Conservation (phyloP, 2,797 vertebrate genomes). For the Lithobates sylvaticus region DNA sequence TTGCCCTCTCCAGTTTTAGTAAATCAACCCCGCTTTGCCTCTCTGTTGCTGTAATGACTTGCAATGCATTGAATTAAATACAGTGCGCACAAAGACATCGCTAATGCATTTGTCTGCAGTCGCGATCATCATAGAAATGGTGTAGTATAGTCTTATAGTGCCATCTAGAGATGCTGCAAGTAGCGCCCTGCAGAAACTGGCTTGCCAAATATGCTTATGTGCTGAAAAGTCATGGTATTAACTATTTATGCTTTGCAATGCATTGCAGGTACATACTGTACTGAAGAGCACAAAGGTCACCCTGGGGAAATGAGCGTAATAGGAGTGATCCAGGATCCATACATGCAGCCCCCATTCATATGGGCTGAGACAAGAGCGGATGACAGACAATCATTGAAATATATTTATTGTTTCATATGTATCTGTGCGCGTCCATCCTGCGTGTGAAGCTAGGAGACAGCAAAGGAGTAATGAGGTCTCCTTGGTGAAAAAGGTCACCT, state of each 20-base stretch:
- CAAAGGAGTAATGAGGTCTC: not conserved
- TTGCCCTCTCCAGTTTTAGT: no score
- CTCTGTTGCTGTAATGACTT: conserved; percentile 19
- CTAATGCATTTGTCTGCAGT: not conserved
- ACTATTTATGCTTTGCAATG: conserved; percentile 61
- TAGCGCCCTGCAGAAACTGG: not conserved
- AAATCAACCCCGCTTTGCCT: not conserved
- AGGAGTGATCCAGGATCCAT: conserved; percentile 8
- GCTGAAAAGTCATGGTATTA: conserved; percentile 35
- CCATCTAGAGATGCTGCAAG: not conserved
- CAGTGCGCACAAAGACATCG: not conserved
- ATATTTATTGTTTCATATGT: not conserved
- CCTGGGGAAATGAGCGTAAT: conserved; percentile 7
- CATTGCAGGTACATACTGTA: conserved; percentile 50
- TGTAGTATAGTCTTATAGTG: not conserved
- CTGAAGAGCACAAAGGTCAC: conserved; percentile 39
- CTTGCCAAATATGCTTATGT: not conserved
- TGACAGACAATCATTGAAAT: not conserved
- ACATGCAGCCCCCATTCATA: not conserved
- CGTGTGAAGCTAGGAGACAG: not conserved
- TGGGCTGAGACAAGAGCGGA: not conserved
- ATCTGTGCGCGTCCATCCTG: no score
- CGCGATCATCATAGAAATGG: not conserved
- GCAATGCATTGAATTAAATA: conserved; percentile 17
- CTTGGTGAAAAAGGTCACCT: no score